Evolutionary conservation across 2,797 vertebrate genomes (phyloP).

Genomic region (Emydoidea blandingii): DNA sequence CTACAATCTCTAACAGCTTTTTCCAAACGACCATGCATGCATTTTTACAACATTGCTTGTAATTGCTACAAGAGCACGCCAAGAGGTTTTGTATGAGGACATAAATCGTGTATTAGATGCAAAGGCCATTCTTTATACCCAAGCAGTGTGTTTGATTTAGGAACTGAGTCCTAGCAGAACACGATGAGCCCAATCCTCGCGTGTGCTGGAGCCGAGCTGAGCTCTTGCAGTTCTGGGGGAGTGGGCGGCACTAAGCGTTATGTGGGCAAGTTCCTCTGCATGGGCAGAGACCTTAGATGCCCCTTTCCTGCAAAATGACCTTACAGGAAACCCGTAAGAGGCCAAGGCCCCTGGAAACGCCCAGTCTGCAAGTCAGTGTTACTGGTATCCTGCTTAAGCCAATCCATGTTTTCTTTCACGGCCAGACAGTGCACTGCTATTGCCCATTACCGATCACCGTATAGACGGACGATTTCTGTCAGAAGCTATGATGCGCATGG

Average conservation of each 20-base stretch:
- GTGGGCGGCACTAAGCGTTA: neutral
- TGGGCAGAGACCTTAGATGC: neutral
- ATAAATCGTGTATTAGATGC: neutral
- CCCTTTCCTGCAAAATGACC: neutral
- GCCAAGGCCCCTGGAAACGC: neutral
- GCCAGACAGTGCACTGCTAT: neutral
- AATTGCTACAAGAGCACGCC: neutral
- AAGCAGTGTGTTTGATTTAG: neutral
- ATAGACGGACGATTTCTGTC: neutral
- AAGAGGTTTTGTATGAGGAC: neutral
- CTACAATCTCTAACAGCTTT: neutral
- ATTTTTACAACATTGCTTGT: accelerated
- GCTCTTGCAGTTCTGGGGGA: too few relatives aligned
- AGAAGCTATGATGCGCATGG: neutral
- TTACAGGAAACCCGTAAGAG: neutral
- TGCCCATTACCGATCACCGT: neutral
- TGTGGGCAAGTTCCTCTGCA: neutral
- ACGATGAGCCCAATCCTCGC: neutral
- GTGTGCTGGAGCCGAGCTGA: accelerated
- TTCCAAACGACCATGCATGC: neutral
- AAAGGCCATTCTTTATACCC: accelerated
- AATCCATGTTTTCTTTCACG: neutral
- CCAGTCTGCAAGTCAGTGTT: neutral
- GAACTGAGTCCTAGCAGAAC: accelerated
- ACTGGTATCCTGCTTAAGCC: neutral